Evolutionary conservation across 2,113 vertebrate species (phyloP).

Genomic region (Callospermophilus lateralis): DNA sequence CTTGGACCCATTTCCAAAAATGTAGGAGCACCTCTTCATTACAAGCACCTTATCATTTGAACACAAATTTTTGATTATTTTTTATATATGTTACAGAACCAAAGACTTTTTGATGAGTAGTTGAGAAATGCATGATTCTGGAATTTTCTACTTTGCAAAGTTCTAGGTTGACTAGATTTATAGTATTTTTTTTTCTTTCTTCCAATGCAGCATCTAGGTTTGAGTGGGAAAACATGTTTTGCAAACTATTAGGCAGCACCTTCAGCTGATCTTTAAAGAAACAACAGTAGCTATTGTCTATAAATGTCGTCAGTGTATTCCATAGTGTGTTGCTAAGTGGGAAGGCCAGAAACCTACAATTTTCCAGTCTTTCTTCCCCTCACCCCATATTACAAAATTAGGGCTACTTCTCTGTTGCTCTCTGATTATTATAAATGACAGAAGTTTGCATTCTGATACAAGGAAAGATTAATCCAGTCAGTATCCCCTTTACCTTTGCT

Average conservation of each 20-base stretch:
- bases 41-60: not conserved
- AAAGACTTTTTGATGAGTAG: not conserved
- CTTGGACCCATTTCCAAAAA: not conserved
- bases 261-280: not conserved
- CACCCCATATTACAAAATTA: not conserved
- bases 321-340: not conserved
- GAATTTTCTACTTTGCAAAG: slow-evolving; percentile 8
- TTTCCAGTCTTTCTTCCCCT: not conserved
- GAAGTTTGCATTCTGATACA: slow-evolving; percentile 34
- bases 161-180: not conserved
- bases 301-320: not conserved
- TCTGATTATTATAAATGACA: not conserved
- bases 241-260: not conserved
- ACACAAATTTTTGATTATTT: not conserved
- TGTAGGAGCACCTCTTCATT: not conserved
- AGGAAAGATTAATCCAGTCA: not conserved
- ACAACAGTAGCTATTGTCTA: not conserved
- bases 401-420: not conserved
- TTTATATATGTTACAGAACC: not conserved
- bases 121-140: slow-evolving; percentile 12
- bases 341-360: not conserved
- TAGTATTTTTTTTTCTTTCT: not conserved
- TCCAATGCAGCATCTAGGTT: not conserved
- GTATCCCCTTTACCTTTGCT: not conserved
- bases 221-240: not conserved